A percentile compares a stretch with the other conserved stretches of the same genome.
These are phyloP conservation scores for Mesodorylaimus sp. DNA, from an alignment of 2,888 invertebrate species.

Conservation along the genomic window DNA sequence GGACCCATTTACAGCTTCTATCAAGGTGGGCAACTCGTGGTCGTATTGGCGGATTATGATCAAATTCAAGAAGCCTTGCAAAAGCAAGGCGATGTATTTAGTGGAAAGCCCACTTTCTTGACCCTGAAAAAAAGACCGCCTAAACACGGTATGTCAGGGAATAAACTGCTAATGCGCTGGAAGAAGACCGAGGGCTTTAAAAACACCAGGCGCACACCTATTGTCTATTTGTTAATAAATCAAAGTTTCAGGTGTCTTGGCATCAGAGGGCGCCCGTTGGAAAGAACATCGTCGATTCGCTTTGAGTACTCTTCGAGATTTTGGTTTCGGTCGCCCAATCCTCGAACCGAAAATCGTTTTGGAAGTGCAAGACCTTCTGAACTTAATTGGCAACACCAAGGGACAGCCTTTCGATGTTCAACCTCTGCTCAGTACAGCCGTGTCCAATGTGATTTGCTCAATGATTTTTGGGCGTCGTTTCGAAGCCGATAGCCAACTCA, in stretches of 20 bases:
- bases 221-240: too few relatives aligned
- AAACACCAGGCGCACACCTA: too few relatives aligned
- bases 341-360: constrained; percentile 24
- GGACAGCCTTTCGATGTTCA: not conserved
- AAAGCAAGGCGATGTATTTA: not conserved
- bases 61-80: not conserved
- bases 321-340: constrained; percentile 24
- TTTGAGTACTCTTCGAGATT: constrained; percentile 22
- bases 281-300: constrained; percentile 23
- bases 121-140: too few relatives aligned
- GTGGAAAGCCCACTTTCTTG: not conserved
- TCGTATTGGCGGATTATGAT: not conserved
- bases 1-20: constrained; percentile 5
- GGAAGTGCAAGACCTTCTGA: constrained; percentile 5
- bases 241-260: constrained; percentile 10
- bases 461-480: constrained; percentile 24
- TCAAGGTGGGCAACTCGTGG: not conserved
- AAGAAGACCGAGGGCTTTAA: too few relatives aligned
- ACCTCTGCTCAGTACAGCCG: constrained; percentile 7
- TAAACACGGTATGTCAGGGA: too few relatives aligned
- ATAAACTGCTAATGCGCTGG: too few relatives aligned
- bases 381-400: not conserved
- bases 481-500: constrained; percentile 19
- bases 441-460: constrained; percentile 27
- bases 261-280: constrained; percentile 21